phyloP scores from a whole-genome alignment of 1,140 invertebrate genomes.

The Drosophila bipectinata region DNA sequence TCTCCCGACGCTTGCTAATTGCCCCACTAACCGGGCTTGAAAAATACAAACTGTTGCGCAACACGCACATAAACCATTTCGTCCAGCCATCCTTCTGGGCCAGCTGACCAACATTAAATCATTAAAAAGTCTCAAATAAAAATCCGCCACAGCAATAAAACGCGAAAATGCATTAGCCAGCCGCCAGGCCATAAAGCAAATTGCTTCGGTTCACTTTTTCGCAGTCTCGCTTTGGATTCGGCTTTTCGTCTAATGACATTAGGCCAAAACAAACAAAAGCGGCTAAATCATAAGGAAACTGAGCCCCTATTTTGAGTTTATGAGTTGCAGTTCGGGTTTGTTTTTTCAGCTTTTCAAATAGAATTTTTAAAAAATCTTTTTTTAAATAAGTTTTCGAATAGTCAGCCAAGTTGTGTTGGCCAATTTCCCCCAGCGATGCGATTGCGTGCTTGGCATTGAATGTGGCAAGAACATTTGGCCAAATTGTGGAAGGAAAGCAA shows the following conservation, averaged over 20 bases:
- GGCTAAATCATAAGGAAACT: conserved; percentile 6
- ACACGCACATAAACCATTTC: conserved; percentile 63
- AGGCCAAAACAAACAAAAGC: conserved; percentile 52
- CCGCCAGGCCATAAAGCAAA: conserved; percentile 49
- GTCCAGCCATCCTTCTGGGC: conserved; percentile 61
- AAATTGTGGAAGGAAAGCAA: conserved; percentile 60
- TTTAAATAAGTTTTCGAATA: not conserved
- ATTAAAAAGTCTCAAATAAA: conserved; percentile 48
- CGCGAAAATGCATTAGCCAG: conserved; percentile 59
- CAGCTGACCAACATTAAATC: conserved; percentile 58
- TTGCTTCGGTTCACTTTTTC: conserved; percentile 52
- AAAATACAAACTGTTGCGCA: conserved; percentile 55
- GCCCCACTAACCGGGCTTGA: conserved; percentile 1
- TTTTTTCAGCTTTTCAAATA: conserved; percentile 6
- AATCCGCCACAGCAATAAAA: conserved; percentile 54
- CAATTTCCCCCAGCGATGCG: conserved; percentile 47
- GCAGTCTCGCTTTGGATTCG: conserved; percentile 17
- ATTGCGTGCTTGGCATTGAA: conserved; percentile 60
- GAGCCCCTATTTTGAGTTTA: conserved; percentile 43
- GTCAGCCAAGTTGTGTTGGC: not conserved
- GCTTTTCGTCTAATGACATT: conserved; percentile 56
- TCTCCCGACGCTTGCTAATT: conserved; percentile 9
- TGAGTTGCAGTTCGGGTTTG: conserved; percentile 55
- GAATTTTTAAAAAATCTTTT: not conserved
- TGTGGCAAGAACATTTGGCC: conserved; percentile 44